Evolutionary conservation across 1,140 invertebrate species (phyloP).

Genomic region (Bombus confusus): DNA sequence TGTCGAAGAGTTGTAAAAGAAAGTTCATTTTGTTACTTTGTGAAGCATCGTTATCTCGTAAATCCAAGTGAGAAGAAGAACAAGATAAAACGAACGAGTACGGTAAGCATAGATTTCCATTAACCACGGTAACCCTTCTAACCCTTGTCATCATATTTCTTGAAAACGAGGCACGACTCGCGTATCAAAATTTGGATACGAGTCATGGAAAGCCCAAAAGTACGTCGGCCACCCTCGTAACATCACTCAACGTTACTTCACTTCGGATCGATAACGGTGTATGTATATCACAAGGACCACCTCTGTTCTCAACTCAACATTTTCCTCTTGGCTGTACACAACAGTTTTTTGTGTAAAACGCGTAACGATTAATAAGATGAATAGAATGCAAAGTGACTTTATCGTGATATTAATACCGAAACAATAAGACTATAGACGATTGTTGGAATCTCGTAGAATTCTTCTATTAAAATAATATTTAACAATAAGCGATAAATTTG

Average conservation of each 20-base stretch:
- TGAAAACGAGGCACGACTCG: conserved; percentile 43
- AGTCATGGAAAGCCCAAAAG: conserved; percentile 54
- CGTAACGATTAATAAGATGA: background rate
- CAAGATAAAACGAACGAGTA: conserved; percentile 30
- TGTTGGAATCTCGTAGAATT: background rate
- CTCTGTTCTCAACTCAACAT: conserved; percentile 28
- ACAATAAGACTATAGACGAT: background rate
- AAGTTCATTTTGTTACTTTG: background rate
- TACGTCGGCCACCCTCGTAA: conserved; percentile 34
- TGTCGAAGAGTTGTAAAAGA: no score
- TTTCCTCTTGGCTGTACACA: background rate
- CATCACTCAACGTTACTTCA: conserved; percentile 50
- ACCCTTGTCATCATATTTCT: conserved; percentile 63
- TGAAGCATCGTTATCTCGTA: background rate
- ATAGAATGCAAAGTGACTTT: background rate
- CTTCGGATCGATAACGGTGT: conserved; percentile 37
- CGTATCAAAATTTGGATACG: conserved; percentile 51
- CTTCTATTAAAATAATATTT: background rate
- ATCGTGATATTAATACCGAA: no score
- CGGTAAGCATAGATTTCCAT: conserved; percentile 9
- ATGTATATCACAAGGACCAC: conserved; percentile 46
- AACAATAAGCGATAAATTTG: background rate
- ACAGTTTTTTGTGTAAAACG: background rate
- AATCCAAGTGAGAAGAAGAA: background rate
- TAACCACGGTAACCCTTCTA: conserved; percentile 31